Base-by-base conservation (phyloP, 2,113 vertebrate species). In the Trichomycterus rosablanca region DNA sequence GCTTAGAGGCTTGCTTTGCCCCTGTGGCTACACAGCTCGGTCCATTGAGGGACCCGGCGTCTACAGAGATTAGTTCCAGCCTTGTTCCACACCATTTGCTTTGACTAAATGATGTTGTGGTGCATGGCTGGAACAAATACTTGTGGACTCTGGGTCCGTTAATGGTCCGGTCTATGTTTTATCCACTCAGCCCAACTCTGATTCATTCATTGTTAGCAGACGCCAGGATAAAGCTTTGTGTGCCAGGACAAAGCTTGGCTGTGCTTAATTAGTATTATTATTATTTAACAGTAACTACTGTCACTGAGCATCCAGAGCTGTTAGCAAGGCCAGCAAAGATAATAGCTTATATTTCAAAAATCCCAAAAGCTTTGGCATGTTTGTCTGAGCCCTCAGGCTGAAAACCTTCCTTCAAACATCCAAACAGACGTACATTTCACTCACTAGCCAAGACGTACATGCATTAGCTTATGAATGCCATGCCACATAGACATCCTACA, bases 311-410 rank as follows among this genome's bases (percentile, higher is more conserved):
- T 55, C 44, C 43, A 61, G 44, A 42, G 50, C 19, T 68, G 43
- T 67, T 30, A 67, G 68, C 65, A 61, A 19, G 53, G 70, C 40
- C n/a, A n/a, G n/a, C n/a, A n/a, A n/a, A n/a, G n/a, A n/a, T n/a
- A 42, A 42, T 43, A n/a, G 23, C 46, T 39, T 32, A 30, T 19
- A 43, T 43, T n/a, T 42, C 57, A 65, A 45, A 50, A 69, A 44
- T 44, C 52, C 61, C 44, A 59, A 56, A 23, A 59, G 23, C 26
- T 48, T 34, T 48, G 32, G 43, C 34, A 48, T 37, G 30, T 58
- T 19, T 61, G 54, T 22, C 49, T 42, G 51, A 65, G 56, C 44
- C 55, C 59, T 70, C n/a, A n/a, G n/a, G n/a, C n/a, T n/a, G n/a
- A n/a, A n/a, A n/a, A n/a, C n/a, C n/a, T n/a, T n/a, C n/a, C n/a